These are phyloP conservation scores for Lucilia sericata DNA, from an alignment of 1,140 invertebrate genomes.

Conservation along the genomic window DNA sequence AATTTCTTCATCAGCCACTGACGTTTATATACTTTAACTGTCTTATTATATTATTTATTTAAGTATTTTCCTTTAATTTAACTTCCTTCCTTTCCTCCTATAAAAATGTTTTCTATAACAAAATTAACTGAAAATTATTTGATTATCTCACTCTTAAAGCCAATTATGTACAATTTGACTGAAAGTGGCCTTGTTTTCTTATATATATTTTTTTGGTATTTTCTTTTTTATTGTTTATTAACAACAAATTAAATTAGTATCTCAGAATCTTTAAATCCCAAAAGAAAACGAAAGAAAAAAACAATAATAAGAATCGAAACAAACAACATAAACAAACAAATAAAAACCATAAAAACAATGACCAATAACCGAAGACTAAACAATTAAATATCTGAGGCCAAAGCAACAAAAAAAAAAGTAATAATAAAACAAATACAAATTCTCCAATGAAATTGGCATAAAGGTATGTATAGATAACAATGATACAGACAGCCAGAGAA, in stretches of 20 bases:
- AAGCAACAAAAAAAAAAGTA: background rate
- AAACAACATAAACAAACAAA: background rate
- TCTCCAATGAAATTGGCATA: background rate
- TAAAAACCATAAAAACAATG: conserved; percentile 27
- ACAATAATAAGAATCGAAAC: background rate
- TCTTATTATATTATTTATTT: no score
- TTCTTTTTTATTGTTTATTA: conserved; percentile 18
- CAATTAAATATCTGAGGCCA: conserved; percentile 30
- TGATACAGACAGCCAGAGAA: background rate
- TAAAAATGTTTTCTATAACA: background rate
- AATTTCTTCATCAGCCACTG: no score
- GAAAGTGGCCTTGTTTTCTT: background rate
- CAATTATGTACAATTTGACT: background rate
- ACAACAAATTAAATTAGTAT: conserved; percentile 36
- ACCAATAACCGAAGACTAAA: conserved; percentile 33
- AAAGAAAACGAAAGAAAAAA: background rate
- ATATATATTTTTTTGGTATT: background rate
- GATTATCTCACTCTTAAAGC: background rate
- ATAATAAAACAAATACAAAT: background rate
- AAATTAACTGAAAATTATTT: background rate
- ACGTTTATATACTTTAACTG: no score
- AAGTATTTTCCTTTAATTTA: no score
- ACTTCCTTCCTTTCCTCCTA: no score
- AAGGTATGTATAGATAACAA: background rate
- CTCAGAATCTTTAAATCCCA: conserved; percentile 23